These are phyloP conservation scores for Campoletis sonorensis DNA, from an alignment of 1,140 invertebrate genomes.

Conservation along the genomic window DNA sequence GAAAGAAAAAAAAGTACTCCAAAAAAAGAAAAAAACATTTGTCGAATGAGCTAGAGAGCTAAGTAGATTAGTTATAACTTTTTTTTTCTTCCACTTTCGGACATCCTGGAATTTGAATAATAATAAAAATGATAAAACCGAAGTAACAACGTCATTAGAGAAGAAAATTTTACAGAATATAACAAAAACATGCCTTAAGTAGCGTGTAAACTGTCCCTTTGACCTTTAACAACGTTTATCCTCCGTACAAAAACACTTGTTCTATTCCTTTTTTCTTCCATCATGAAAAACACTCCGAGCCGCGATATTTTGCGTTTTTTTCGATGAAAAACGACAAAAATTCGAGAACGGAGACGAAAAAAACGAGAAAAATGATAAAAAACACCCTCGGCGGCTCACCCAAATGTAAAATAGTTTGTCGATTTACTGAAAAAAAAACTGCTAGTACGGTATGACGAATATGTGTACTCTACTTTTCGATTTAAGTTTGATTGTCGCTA, in stretches of 20 bases:
- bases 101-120: neutral
- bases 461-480: slow-evolving; percentile 11
- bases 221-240: neutral
- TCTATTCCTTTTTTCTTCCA: neutral
- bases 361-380: neutral
- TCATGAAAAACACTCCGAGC: neutral
- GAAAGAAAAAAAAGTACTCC: neutral
- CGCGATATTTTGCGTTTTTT: neutral
- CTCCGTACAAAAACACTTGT: neutral
- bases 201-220: neutral
- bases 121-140: neutral
- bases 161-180: neutral
- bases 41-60: neutral
- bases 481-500: slow-evolving; percentile 5
- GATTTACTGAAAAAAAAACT: neutral
- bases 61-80: neutral
- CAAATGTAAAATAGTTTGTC: slow-evolving; percentile 23
- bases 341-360: neutral
- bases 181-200: slow-evolving; percentile 1
- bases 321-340: neutral
- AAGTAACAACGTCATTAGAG: neutral
- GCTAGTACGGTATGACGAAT: neutral
- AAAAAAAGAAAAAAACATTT: slow-evolving; percentile 45
- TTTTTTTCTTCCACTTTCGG: neutral
- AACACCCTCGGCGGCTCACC: neutral